phyloP scores from a whole-genome alignment of 2,797 vertebrate genomes.

The Xiphophorus birchmanni region DNA sequence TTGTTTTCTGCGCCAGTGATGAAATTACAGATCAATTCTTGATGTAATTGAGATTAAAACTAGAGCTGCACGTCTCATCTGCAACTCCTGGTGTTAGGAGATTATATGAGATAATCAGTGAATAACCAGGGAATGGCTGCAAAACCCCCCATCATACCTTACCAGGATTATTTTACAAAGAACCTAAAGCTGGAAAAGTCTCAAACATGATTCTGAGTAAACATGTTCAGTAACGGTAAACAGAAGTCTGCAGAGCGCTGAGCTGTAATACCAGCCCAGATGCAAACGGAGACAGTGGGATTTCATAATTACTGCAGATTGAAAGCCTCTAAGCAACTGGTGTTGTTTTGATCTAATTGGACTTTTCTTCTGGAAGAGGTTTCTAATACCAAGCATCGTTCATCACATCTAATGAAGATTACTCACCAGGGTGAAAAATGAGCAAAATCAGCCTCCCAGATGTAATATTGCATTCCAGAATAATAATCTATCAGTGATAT shows the following conservation, averaged over 20 bases:
- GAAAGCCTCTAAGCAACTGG: conserved; percentile 30
- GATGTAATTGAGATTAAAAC: conserved; percentile 8
- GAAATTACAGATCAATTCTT: neutral
- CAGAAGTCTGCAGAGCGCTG: neutral
- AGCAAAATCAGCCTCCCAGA: conserved; percentile 2
- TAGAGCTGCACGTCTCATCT: neutral
- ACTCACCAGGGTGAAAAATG: neutral
- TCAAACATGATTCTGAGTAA: neutral
- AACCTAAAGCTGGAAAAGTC: neutral
- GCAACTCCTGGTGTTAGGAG: neutral
- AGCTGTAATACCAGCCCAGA: neutral
- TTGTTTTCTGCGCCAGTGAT: conserved; percentile 8
- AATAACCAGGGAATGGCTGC: neutral
- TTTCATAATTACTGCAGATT: conserved; percentile 17
- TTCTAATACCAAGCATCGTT: conserved; percentile 18
- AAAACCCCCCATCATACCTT: neutral
- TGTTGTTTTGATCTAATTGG: conserved; percentile 38
- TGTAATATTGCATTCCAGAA: neutral
- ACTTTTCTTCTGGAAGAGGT: conserved; percentile 38
- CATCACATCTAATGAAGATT: conserved; percentile 33
- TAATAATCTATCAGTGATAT: neutral
- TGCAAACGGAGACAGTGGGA: neutral
- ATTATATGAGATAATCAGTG: neutral
- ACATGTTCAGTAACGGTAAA: neutral
- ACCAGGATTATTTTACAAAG: neutral